Conservation (phyloP, 1,140 invertebrate genomes). For the Bombus superbus region DNA sequence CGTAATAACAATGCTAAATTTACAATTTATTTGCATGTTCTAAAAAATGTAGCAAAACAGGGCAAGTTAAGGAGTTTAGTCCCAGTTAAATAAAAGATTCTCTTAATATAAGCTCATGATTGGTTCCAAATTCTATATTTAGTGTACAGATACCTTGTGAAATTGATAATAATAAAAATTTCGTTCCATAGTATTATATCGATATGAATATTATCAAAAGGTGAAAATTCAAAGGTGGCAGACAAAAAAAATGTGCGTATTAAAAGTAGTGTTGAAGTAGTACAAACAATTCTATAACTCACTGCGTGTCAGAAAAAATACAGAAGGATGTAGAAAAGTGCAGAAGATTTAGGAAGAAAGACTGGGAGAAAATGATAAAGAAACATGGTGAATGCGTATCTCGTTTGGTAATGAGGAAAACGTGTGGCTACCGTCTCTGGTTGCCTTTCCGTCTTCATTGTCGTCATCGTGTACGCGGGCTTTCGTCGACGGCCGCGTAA, state of each 20-base stretch:
- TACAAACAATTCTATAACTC: too few species aligned
- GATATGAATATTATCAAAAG: background rate
- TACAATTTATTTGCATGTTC: background rate
- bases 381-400: background rate
- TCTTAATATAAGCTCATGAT: too few species aligned
- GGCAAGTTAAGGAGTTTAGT: too few species aligned
- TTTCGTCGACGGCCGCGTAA: slow-evolving; percentile 47
- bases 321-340: too few species aligned
- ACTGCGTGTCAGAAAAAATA: background rate
- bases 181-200: too few species aligned
- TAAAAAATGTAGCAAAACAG: too few species aligned
- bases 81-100: too few species aligned
- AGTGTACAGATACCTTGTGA: too few species aligned
- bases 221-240: background rate
- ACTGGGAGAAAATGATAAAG: background rate
- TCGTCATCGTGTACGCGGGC: slow-evolving; percentile 7
- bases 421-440: slow-evolving; percentile 17
- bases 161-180: too few species aligned
- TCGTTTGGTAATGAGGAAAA: slow-evolving; percentile 7
- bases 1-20: background rate
- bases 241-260: background rate
- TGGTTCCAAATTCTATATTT: too few species aligned
- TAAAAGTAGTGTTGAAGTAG: too few species aligned
- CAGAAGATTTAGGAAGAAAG: background rate
- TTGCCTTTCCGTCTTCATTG: slow-evolving; percentile 24